Conservation (phyloP, 2,797 vertebrate genomes). For the Sebastes hopkinsi region DNA sequence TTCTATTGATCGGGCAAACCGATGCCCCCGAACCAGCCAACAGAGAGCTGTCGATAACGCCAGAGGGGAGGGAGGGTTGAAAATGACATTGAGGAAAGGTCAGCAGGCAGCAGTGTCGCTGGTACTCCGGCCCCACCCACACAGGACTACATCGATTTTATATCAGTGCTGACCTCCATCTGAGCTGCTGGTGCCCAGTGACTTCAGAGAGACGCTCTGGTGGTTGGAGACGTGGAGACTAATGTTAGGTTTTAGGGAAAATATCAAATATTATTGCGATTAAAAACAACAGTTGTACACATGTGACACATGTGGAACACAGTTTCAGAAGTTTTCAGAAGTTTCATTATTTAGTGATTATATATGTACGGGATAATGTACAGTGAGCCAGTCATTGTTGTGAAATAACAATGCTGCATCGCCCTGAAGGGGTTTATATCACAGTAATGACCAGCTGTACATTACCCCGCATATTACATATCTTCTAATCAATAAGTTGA, state of each 20-base stretch:
- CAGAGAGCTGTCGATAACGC: slow-evolving; percentile 35
- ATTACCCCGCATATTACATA: no score
- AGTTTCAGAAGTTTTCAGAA: no score
- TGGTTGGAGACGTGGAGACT: not conserved
- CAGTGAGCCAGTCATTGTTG: fast-evolving
- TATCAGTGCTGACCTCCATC: slow-evolving; percentile 8
- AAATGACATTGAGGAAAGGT: slow-evolving; percentile 66
- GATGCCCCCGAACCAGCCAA: slow-evolving; percentile 33
- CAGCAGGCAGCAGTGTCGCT: slow-evolving; percentile 23
- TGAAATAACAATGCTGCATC: no score
- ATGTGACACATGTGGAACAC: not conserved
- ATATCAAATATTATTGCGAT: no score
- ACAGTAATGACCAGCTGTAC: no score
- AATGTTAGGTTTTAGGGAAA: no score
- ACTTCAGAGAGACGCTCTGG: not conserved
- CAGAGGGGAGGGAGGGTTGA: not conserved
- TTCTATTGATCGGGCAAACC: slow-evolving; percentile 47
- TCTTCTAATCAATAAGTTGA: no score
- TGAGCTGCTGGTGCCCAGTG: not conserved
- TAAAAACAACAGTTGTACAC: not conserved
- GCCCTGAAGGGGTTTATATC: no score
- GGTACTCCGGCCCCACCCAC: slow-evolving; percentile 3
- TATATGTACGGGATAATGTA: not conserved
- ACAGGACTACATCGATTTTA: slow-evolving; percentile 22
- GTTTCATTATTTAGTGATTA: not conserved